Conservation (phyloP, 2,797 vertebrate species). For the Danio kyathit region DNA sequence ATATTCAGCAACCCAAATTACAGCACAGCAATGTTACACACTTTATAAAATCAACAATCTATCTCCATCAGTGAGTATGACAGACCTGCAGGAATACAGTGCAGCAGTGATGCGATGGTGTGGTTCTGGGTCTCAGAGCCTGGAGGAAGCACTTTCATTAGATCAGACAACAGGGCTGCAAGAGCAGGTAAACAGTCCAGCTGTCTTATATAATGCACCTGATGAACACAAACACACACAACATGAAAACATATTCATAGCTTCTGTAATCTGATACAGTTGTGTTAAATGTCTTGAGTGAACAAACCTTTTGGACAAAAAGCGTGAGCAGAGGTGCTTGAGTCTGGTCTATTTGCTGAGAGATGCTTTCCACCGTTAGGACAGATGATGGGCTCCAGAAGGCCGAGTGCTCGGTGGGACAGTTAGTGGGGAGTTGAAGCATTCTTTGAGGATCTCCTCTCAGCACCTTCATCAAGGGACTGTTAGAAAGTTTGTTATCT, state of each 20-base stretch:
- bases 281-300: neutral
- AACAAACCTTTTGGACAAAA: conserved; percentile 75
- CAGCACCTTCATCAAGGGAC: conserved; percentile 71
- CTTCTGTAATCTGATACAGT: neutral
- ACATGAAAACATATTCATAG: neutral
- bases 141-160: conserved; percentile 68
- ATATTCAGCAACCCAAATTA: conserved; percentile 7
- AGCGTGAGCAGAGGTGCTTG: conserved; percentile 65
- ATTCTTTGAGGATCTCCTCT: conserved; percentile 64
- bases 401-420: conserved; percentile 71
- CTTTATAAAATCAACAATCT: neutral
- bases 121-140: conserved; percentile 34
- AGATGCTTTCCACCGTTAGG: conserved; percentile 74
- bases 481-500: conserved; percentile 67
- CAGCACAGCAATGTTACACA: neutral
- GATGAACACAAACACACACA: conserved; percentile 35
- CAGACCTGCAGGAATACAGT: conserved; percentile 73
- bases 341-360: conserved; percentile 69
- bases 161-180: conserved; percentile 73
- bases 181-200: conserved; percentile 75
- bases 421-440: conserved; percentile 67
- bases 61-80: neutral
- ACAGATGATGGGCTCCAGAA: conserved; percentile 74
- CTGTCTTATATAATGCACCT: conserved; percentile 72
- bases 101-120: conserved; percentile 68